Conservation (phyloP, 1,140 invertebrate genomes). For the Papilio machaon region DNA sequence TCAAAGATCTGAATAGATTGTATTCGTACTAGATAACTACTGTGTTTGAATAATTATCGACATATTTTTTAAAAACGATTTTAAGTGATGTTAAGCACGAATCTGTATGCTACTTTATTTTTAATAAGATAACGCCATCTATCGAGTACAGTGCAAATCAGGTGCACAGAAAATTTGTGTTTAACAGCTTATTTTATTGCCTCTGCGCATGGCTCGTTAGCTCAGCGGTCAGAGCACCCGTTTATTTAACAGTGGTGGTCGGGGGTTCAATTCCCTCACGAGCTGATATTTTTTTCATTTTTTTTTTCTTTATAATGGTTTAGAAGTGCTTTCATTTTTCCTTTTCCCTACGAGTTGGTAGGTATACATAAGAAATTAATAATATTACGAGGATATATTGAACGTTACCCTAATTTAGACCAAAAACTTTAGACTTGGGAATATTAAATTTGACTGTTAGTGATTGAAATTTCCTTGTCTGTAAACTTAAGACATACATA, state of each 20-base stretch:
- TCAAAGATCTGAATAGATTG: constrained; percentile 29
- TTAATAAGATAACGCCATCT: constrained; percentile 4
- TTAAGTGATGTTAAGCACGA: not conserved
- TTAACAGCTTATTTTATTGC: not conserved
- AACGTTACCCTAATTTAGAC: too few species aligned
- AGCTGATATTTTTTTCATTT: not conserved
- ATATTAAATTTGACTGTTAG: not conserved
- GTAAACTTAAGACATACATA: too few species aligned
- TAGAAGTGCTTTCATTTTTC: not conserved
- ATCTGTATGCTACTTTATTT: not conserved
- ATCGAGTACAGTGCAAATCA: not conserved
- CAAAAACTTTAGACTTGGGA: too few species aligned
- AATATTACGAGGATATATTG: too few species aligned
- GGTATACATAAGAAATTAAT: too few species aligned
- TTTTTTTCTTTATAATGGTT: not conserved
- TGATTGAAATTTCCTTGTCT: too few species aligned
- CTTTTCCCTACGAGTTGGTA: too few species aligned
- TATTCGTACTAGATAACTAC: constrained; percentile 34
- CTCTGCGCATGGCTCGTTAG: constrained; percentile 39
- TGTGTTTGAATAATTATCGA: constrained; percentile 30
- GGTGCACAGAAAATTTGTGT: not conserved
- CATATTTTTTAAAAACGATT: not conserved
- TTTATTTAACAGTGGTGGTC: constrained; percentile 44
- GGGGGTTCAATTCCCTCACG: constrained; percentile 12
- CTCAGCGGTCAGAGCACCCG: constrained; percentile 42